phyloP scores from a whole-genome alignment of 2,797 vertebrate genomes.

The Falco biarmicus region DNA sequence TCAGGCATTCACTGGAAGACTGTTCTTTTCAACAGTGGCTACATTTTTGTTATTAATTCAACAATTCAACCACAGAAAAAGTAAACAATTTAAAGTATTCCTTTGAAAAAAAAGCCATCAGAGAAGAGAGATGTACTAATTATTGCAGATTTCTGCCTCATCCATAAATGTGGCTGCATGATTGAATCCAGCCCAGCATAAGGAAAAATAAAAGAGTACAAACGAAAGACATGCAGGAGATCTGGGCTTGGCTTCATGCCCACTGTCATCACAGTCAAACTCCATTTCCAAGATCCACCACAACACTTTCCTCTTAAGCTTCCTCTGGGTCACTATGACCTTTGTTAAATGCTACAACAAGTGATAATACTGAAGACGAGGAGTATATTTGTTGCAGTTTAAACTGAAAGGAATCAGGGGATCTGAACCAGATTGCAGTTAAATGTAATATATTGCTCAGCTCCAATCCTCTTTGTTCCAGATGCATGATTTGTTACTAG shows the following conservation, averaged over 20 bases:
- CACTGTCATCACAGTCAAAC: neutral
- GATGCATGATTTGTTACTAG: constrained; percentile 38
- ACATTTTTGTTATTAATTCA: constrained; percentile 49
- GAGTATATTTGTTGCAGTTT: constrained; percentile 46
- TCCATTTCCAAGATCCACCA: constrained; percentile 32
- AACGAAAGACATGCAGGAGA: neutral
- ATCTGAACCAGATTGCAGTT: constrained; percentile 50
- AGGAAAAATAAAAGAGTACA: neutral
- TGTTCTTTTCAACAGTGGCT: constrained; percentile 3
- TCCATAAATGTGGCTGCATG: neutral
- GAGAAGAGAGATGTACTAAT: constrained; percentile 15
- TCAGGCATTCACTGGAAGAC: neutral
- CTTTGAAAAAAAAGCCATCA: constrained; percentile 43
- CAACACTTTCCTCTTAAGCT: constrained; percentile 34
- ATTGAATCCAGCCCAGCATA: neutral
- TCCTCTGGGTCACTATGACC: constrained; percentile 62
- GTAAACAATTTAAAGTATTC: constrained; percentile 32
- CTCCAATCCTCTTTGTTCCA: constrained; percentile 24
- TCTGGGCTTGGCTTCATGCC: constrained; percentile 29
- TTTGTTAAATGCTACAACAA: constrained; percentile 42
- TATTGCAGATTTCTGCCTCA: neutral
- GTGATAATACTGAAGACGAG: constrained; percentile 46
- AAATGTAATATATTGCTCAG: constrained; percentile 26
- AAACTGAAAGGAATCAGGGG: constrained; percentile 37
- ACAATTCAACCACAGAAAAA: constrained; percentile 30